A percentile compares a stretch with the other conserved stretches of the same genome.
Evolutionary conservation across 2,888 invertebrate genomes (phyloP).

Genomic region (Thereva nobilitata): DNA sequence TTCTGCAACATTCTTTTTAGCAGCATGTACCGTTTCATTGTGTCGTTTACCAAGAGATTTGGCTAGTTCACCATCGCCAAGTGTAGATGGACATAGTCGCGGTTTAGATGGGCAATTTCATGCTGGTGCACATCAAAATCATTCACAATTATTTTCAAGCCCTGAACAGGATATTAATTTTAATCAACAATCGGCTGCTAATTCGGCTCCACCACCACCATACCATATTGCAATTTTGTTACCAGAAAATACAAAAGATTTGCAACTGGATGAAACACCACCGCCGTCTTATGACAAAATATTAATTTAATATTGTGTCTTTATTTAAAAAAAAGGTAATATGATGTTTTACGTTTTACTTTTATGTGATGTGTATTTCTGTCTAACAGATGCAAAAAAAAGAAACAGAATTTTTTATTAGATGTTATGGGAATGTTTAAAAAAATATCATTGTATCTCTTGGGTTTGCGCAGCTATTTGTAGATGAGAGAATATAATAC

Average conservation of each 20-base stretch:
- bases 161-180: slow-evolving; percentile 26
- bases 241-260: slow-evolving; percentile 61
- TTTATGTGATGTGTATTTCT: too few species aligned
- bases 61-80: slow-evolving; percentile 55
- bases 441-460: too few species aligned
- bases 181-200: slow-evolving; percentile 43
- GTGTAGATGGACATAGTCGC: slow-evolving; percentile 46
- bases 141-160: slow-evolving; percentile 36
- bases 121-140: slow-evolving; percentile 20
- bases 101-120: slow-evolving; percentile 37
- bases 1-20: slow-evolving; percentile 65
- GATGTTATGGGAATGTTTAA: too few species aligned
- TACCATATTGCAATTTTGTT: slow-evolving; percentile 82
- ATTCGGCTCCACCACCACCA: slow-evolving; percentile 68
- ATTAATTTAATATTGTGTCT: slow-evolving; percentile 63
- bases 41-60: slow-evolving; percentile 61
- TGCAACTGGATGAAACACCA: slow-evolving; percentile 62
- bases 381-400: too few species aligned
- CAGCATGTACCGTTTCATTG: slow-evolving; percentile 67
- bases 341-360: too few species aligned
- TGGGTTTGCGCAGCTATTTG: too few species aligned
- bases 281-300: slow-evolving; percentile 79
- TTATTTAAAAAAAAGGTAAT: too few species aligned
- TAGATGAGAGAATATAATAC: too few species aligned
- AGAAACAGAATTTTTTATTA: too few species aligned